A percentile compares a stretch with the other conserved stretches of the same genome.
Evolutionary conservation across 2,113 vertebrate species (phyloP).

Genomic region (Mormyrus lacerda): DNA sequence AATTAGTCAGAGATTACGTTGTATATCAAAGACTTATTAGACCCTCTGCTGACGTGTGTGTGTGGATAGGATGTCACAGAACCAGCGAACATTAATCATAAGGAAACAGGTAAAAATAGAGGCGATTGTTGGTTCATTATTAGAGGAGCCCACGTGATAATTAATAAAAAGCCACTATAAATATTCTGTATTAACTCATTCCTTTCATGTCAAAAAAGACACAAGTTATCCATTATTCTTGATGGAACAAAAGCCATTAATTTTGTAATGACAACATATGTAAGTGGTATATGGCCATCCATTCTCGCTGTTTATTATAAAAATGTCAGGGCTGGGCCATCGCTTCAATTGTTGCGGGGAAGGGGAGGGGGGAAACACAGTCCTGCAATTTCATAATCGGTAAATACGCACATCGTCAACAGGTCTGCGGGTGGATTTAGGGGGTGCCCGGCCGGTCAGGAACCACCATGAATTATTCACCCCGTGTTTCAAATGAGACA

Average conservation of each 20-base stretch:
- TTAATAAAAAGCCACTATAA: conserved; percentile 12
- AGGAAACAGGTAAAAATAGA: conserved; percentile 16
- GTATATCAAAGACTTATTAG: conserved; percentile 16
- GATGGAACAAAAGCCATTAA: conserved; percentile 17
- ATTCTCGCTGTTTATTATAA: conserved; percentile 6
- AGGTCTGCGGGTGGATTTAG: not conserved
- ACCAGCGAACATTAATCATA: conserved; percentile 14
- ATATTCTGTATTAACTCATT: conserved; percentile 12
- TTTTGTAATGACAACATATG: conserved; percentile 2
- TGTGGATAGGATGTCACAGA: conserved; percentile 12
- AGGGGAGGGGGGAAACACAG: not conserved
- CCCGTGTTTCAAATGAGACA: conserved; percentile 4
- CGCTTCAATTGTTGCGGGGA: not conserved
- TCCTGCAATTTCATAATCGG: conserved; percentile 1
- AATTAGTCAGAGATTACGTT: conserved; percentile 15
- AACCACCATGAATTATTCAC: conserved; percentile 22
- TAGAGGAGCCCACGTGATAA: conserved; percentile 4
- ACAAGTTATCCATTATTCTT: conserved; percentile 17
- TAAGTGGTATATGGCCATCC: conserved; percentile 1
- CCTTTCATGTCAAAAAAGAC: conserved; percentile 15
- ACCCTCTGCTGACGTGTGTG: not conserved
- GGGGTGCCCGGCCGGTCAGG: not conserved
- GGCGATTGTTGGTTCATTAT: conserved; percentile 18
- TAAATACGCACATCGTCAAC: conserved; percentile 11
- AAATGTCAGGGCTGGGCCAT: not conserved